Evolutionary conservation across 2,888 invertebrate genomes (phyloP).

Genomic region (Drosophila meridionalis): DNA sequence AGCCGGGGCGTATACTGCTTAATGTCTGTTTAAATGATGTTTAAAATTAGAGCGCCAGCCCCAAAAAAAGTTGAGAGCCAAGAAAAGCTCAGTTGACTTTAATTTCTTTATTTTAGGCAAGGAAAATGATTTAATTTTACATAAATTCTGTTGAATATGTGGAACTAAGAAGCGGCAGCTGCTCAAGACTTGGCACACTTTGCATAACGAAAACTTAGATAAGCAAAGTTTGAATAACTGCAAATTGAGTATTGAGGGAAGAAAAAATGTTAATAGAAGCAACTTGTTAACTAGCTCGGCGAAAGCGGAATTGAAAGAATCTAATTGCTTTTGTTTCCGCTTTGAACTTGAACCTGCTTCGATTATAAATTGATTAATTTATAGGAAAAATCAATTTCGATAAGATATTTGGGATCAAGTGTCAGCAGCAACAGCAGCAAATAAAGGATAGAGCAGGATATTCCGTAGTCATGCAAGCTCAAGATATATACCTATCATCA

Average conservation of each 20-base stretch:
- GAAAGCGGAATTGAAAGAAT: background rate
- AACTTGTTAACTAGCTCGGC: background rate
- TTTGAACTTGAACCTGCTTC: background rate
- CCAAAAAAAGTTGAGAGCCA: background rate
- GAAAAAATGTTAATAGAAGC: background rate
- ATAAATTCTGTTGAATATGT: background rate
- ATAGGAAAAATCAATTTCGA: background rate
- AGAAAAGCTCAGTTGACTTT: background rate
- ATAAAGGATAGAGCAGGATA: constrained; percentile 9
- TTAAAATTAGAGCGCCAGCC: background rate
- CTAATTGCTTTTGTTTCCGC: constrained; percentile 1
- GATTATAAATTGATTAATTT: background rate
- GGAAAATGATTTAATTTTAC: background rate
- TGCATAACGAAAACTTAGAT: constrained; percentile 1
- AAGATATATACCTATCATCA: background rate
- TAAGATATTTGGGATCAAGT: background rate
- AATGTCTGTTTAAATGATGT: constrained; percentile 9
- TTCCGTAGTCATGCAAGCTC: constrained; percentile 12
- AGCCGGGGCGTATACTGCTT: constrained; percentile 14
- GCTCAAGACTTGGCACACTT: background rate
- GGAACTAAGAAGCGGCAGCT: background rate
- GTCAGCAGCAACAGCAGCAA: background rate
- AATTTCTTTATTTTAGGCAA: background rate
- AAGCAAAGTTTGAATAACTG: background rate
- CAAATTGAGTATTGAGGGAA: background rate